A percentile compares a stretch with the other conserved stretches of the same genome.
phyloP scores from a whole-genome alignment of 2,888 invertebrate genomes.

The Fragum fragum region DNA sequence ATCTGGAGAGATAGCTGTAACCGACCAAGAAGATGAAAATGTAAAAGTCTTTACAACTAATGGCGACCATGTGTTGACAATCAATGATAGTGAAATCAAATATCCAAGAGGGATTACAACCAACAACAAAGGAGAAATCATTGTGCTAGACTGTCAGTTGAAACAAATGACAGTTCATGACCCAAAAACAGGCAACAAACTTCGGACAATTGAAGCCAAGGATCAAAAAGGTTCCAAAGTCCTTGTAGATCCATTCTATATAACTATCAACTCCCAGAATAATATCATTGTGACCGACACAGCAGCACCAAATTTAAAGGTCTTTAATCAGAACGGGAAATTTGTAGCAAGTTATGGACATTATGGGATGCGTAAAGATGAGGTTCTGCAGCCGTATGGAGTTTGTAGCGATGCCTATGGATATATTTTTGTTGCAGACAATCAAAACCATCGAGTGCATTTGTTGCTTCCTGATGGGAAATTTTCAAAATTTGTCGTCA shows the following conservation, averaged over 20 bases:
- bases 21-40: slow-evolving; percentile 81
- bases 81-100: slow-evolving; percentile 77
- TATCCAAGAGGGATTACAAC: slow-evolving; percentile 83
- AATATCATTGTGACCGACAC: slow-evolving; percentile 83
- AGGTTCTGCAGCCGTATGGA: slow-evolving; percentile 82
- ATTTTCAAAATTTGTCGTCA: slow-evolving; percentile 76
- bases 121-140: slow-evolving; percentile 76
- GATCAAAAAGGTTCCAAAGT: slow-evolving; percentile 67
- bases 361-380: slow-evolving; percentile 77
- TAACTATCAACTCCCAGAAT: slow-evolving; percentile 77
- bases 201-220: slow-evolving; percentile 73
- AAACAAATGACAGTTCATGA: slow-evolving; percentile 79
- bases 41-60: slow-evolving; percentile 77
- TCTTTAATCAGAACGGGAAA: slow-evolving; percentile 74
- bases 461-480: slow-evolving; percentile 80
- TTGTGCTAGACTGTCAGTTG: slow-evolving; percentile 81
- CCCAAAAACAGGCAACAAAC: slow-evolving; percentile 70
- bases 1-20: slow-evolving; percentile 81
- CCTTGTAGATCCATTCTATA: slow-evolving; percentile 83
- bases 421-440: slow-evolving; percentile 83
- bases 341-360: slow-evolving; percentile 77
- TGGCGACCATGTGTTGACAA: slow-evolving; percentile 72
- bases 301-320: slow-evolving; percentile 83
- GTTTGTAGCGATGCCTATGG: slow-evolving; percentile 81
- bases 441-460: slow-evolving; percentile 81